These are phyloP conservation scores for Loxodonta africana DNA, from an alignment of 2,113 vertebrate genomes.

Conservation along the genomic window DNA sequence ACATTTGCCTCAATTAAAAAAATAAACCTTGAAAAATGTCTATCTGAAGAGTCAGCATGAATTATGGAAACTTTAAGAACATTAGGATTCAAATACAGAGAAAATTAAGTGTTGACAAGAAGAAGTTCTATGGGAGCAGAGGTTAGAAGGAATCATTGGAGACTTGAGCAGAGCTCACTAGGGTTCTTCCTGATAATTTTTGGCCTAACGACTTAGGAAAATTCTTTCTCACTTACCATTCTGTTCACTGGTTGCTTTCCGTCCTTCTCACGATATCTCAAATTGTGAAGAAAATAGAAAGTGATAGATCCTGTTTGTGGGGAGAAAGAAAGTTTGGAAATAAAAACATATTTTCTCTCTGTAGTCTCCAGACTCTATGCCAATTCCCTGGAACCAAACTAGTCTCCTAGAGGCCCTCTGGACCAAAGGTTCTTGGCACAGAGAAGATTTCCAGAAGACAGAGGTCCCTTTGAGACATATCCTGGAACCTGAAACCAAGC, in stretches of 20 bases:
- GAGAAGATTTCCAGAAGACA: slow-evolving; percentile 59
- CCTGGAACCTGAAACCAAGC: slow-evolving; percentile 50
- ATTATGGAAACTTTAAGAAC: not conserved
- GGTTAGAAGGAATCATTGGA: not conserved
- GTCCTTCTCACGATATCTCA: not conserved
- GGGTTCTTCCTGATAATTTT: not conserved
- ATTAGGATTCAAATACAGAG: not conserved
- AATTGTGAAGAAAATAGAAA: slow-evolving; percentile 47
- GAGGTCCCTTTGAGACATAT: slow-evolving; percentile 62
- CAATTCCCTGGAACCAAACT: slow-evolving; percentile 34
- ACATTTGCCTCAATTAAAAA: not conserved
- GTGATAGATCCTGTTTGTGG: not conserved
- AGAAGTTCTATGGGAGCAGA: not conserved
- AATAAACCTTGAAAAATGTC: not conserved
- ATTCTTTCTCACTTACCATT: slow-evolving; percentile 29
- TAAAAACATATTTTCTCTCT: slow-evolving; percentile 3
- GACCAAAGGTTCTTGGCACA: slow-evolving; percentile 64
- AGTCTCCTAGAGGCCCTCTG: slow-evolving; percentile 57
- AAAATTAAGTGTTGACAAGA: not conserved
- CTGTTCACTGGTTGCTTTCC: not conserved
- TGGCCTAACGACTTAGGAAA: not conserved
- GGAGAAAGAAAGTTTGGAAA: not conserved
- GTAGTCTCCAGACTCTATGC: not conserved
- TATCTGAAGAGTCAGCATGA: not conserved
- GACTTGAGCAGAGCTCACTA: not conserved